A percentile compares a stretch with the other conserved stretches of the same genome.
phyloP scores from a whole-genome alignment of 2,797 vertebrate genomes.

The Sarcophilus harrisii region DNA sequence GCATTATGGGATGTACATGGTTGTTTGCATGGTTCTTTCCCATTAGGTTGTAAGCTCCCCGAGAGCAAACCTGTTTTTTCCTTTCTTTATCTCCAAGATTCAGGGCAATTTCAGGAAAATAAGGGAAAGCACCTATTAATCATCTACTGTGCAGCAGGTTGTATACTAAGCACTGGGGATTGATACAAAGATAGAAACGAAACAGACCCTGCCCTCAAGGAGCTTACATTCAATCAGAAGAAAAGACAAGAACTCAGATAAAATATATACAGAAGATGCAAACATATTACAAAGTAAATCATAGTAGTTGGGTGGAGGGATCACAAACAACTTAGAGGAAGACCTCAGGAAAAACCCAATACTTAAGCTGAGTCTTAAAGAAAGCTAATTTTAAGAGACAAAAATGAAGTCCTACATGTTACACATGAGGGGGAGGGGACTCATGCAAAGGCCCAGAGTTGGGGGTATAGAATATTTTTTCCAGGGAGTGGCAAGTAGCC shows the following conservation, averaged over 20 bases:
- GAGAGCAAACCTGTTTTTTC: neutral
- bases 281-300: neutral
- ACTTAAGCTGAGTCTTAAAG: neutral
- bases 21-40: neutral
- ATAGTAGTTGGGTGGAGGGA: neutral
- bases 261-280: neutral
- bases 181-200: too few relatives aligned
- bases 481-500: neutral
- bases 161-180: neutral
- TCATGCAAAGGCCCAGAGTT: neutral
- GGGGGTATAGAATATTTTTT: neutral
- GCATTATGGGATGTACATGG: too few relatives aligned
- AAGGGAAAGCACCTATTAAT: neutral
- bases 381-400: neutral
- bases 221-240: neutral
- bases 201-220: neutral
- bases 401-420: neutral
- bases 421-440: neutral
- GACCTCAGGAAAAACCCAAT: neutral
- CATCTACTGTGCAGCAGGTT: neutral
- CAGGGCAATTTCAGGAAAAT: neutral
- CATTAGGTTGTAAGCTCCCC: neutral
- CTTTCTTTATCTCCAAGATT: neutral
- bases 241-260: neutral
- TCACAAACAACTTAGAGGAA: neutral